phyloP scores from a whole-genome alignment of 2,113 vertebrate species.

The Alectura lathami region DNA sequence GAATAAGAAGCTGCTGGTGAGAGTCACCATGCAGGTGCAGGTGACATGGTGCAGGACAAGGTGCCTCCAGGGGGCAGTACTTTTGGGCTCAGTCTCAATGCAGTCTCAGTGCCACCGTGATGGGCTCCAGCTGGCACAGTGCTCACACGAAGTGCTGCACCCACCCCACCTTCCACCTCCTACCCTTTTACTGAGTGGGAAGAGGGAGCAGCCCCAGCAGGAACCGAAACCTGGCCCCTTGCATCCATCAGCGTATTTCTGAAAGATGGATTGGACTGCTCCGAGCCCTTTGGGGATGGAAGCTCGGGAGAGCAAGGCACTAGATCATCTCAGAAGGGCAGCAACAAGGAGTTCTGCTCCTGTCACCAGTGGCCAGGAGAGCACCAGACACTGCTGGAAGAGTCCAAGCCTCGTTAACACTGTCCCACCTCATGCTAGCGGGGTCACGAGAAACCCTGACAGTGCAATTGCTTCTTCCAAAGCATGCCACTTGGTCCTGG shows the following conservation, averaged over 20 bases:
- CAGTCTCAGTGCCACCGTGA: background rate
- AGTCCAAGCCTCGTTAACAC: background rate
- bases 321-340: background rate
- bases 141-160: fast-evolving
- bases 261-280: fast-evolving
- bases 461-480: background rate
- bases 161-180: background rate
- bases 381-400: fast-evolving
- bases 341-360: background rate
- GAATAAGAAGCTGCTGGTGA: background rate
- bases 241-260: background rate
- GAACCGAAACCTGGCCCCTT: fast-evolving
- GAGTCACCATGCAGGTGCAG: too few species aligned
- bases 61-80: fast-evolving
- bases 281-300: background rate
- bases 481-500: background rate
- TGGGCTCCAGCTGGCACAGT: background rate
- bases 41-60: fast-evolving
- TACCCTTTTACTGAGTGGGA: background rate
- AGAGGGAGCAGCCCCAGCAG: background rate
- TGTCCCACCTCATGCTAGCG: fast-evolving
- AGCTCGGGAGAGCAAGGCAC: fast-evolving
- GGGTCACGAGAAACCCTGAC: background rate
- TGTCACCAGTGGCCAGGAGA: background rate
- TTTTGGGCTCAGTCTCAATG: background rate